phyloP scores from a whole-genome alignment of 2,888 invertebrate genomes.

The Dermolepida albohirtum region DNA sequence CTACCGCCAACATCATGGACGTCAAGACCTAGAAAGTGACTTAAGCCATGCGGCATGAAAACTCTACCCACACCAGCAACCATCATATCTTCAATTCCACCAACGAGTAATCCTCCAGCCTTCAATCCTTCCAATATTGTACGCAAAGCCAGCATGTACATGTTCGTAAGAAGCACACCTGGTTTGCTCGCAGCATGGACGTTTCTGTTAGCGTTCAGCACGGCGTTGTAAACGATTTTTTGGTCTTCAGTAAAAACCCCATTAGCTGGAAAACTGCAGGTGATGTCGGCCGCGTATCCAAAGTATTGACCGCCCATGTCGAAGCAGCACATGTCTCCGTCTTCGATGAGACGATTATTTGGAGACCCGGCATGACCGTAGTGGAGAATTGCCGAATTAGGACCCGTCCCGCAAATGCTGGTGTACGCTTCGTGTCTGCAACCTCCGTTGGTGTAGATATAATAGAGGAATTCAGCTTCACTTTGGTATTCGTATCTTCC shows the following conservation, averaged over 20 bases:
- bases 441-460: constrained; percentile 90
- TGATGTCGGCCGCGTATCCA: constrained; percentile 97
- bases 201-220: constrained; percentile 84
- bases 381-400: constrained; percentile 89
- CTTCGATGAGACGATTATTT: constrained; percentile 80
- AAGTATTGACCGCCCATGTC: constrained; percentile 99
- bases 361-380: constrained; percentile 98
- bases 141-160: constrained; percentile 86
- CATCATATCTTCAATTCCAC: constrained; percentile 80
- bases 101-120: constrained; percentile 81
- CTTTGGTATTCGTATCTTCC: constrained; percentile 85
- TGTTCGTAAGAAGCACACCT: constrained; percentile 91
- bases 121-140: constrained; percentile 81
- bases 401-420: constrained; percentile 95
- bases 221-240: constrained; percentile 90
- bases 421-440: constrained; percentile 93
- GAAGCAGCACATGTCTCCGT: constrained; percentile 93
- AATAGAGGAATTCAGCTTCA: constrained; percentile 87
- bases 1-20: constrained; percentile 99
- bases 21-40: constrained; percentile 95
- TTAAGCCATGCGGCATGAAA: constrained; percentile 97
- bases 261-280: constrained; percentile 94
- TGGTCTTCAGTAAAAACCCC: constrained; percentile 95
- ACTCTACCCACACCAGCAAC: constrained; percentile 80
- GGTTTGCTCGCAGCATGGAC: constrained; percentile 87